Base-by-base conservation (phyloP, 1,140 invertebrate genomes). In the Plodia interpunctella region DNA sequence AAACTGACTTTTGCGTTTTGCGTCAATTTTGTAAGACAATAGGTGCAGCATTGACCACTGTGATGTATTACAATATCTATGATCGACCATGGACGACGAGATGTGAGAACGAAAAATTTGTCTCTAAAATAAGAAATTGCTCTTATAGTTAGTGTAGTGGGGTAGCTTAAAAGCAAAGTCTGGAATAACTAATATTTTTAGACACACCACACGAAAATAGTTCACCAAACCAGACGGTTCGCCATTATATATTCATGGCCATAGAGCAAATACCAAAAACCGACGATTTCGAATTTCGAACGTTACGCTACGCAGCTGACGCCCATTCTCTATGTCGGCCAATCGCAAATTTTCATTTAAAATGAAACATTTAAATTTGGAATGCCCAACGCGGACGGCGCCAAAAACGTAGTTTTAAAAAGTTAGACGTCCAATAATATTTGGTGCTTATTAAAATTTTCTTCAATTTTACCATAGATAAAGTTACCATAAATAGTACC, bases 301-400 rank as follows among this genome's bases (percentile, higher is more conserved):
- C 21, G 51, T n/a, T n/a, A 21, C 51, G 51, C 51, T 53, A n/a
- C 21, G 20, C 51, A 53, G 51, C 51, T 53, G 51, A 25, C 51
- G 51, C 2, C 49, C 49, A 20, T 51, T 53, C 51, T 13, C 19
- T 53, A 25, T 25, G 21, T n/a, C 51, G 19, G 51, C 51, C 51
- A 53, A 53, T 53, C 51, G 51, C 21, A 53, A 53, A 53, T 25
- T 53, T 1, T 17, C 51, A 53, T 53, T 53, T 25, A 53, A 32
- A 53, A 53, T 53, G 25, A 53, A 21, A 53, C 19, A 28, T 53
- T 53, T 15, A 53, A 53, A 44, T 44, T 44, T 44, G 5, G 38
- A 44, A 44, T 44, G 38, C 3, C 38, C 5, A 44, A 44, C 38
- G 38, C 38, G 38, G 10, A 2, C 38, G 2, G 38, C 38, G 38